phyloP scores from a whole-genome alignment of 2,113 vertebrate genomes.

The Camarhynchus parvulus region DNA sequence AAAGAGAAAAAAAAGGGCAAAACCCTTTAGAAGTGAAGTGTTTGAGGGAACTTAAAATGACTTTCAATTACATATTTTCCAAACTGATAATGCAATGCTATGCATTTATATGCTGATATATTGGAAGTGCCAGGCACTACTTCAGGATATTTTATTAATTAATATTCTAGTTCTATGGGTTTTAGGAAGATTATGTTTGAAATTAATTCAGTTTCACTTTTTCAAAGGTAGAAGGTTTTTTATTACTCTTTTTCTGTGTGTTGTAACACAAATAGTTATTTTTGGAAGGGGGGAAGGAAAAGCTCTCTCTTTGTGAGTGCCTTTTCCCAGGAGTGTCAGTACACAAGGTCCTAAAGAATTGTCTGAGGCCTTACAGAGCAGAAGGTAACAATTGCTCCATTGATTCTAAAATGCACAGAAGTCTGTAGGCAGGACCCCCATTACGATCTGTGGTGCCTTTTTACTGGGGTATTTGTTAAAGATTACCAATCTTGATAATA shows the following conservation, averaged over 20 bases:
- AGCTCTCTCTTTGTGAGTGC: constrained; percentile 36
- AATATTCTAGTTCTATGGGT: background rate
- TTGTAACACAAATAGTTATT: constrained; percentile 50
- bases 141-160: constrained; percentile 5
- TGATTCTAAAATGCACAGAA: constrained; percentile 70
- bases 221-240: background rate
- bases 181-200: background rate
- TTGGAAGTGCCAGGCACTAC: background rate
- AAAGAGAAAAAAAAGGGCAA: background rate
- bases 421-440: constrained; percentile 63
- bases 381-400: constrained; percentile 75
- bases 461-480: constrained; percentile 72
- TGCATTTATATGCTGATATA: background rate
- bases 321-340: constrained; percentile 74
- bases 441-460: constrained; percentile 55
- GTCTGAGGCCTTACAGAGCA: constrained; percentile 67
- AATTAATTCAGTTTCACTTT: background rate
- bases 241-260: background rate
- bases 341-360: constrained; percentile 62
- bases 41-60: background rate
- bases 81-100: background rate
- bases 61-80: background rate
- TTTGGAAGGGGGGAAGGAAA: background rate
- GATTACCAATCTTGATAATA: constrained; percentile 72
- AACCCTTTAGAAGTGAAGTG: background rate